Evolutionary conservation across 2,797 vertebrate genomes (phyloP).

Genomic region (Lagocephalus sceleratus): DNA sequence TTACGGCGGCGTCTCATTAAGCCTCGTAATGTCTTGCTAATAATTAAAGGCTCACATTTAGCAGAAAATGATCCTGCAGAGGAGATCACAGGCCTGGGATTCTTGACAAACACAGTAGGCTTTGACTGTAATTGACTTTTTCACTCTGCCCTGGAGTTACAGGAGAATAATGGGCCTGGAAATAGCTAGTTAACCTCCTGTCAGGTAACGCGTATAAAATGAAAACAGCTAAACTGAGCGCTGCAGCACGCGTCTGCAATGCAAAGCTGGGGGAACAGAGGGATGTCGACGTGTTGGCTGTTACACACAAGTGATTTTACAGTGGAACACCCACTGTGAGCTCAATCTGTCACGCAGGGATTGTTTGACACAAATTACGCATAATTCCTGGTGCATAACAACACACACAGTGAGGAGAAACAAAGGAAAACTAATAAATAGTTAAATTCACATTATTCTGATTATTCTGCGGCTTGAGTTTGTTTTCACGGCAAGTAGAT

Average conservation of each 20-base stretch:
- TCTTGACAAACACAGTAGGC: constrained; percentile 55
- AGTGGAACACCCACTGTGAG: constrained; percentile 65
- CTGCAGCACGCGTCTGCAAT: constrained; percentile 33
- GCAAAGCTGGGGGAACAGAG: constrained; percentile 43
- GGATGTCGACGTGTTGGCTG: too few species aligned
- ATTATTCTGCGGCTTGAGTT: too few species aligned
- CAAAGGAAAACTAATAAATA: constrained; percentile 7
- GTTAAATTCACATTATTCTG: too few species aligned
- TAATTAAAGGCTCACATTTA: constrained; percentile 63
- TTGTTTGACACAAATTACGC: constrained; percentile 66
- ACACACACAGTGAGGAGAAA: constrained; percentile 25
- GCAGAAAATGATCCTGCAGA: constrained; percentile 43
- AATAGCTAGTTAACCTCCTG: constrained; percentile 72
- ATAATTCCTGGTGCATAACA: constrained; percentile 53
- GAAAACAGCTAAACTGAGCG: constrained; percentile 20
- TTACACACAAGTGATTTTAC: neutral
- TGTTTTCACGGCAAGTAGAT: too few species aligned
- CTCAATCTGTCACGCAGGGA: constrained; percentile 55
- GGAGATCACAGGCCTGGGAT: constrained; percentile 41
- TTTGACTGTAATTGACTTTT: constrained; percentile 69
- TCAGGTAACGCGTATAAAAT: constrained; percentile 64
- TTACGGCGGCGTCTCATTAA: constrained; percentile 54
- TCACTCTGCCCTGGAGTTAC: constrained; percentile 63
- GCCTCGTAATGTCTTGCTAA: constrained; percentile 50
- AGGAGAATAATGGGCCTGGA: constrained; percentile 67